Percentiles rank a stretch among this genome's conserved stretches.
Evolutionary conservation across 1,140 invertebrate species (phyloP).

Genomic region (Leptestheria dahalacensis): DNA sequence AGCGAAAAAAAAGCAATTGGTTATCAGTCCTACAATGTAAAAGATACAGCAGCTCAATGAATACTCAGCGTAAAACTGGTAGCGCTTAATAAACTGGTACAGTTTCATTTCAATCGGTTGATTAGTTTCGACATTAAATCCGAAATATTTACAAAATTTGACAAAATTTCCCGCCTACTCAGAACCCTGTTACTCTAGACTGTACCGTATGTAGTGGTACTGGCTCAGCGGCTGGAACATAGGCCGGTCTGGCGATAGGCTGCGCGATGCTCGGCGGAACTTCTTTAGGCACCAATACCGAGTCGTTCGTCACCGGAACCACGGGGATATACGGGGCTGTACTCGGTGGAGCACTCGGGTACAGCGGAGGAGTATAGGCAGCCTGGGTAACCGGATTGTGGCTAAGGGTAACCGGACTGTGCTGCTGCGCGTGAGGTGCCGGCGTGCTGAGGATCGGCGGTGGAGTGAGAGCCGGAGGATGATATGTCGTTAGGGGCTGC

Average conservation of each 20-base stretch:
- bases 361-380: background rate
- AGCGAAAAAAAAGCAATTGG: too few relatives aligned
- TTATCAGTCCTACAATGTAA: too few relatives aligned
- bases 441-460: slow-evolving; percentile 26
- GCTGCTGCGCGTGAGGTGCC: slow-evolving; percentile 25
- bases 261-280: background rate
- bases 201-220: background rate
- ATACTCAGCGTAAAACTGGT: too few relatives aligned
- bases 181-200: too few relatives aligned
- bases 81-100: too few relatives aligned
- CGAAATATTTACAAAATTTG: too few relatives aligned
- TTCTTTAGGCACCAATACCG: background rate
- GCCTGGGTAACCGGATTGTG: background rate
- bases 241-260: background rate
- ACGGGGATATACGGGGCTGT: background rate
- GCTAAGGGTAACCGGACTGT: background rate
- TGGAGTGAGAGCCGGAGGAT: slow-evolving; percentile 26
- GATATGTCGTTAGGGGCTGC: slow-evolving; percentile 37
- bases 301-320: background rate
- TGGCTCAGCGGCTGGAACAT: background rate
- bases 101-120: too few relatives aligned
- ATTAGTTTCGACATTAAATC: too few relatives aligned
- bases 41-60: too few relatives aligned
- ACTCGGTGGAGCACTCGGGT: background rate
- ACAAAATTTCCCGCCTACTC: too few relatives aligned